Percentiles rank a stretch among this genome's conserved stretches.
These are phyloP conservation scores for Neotoxoptera formosana DNA, from an alignment of 1,140 invertebrate species.

Conservation along the genomic window DNA sequence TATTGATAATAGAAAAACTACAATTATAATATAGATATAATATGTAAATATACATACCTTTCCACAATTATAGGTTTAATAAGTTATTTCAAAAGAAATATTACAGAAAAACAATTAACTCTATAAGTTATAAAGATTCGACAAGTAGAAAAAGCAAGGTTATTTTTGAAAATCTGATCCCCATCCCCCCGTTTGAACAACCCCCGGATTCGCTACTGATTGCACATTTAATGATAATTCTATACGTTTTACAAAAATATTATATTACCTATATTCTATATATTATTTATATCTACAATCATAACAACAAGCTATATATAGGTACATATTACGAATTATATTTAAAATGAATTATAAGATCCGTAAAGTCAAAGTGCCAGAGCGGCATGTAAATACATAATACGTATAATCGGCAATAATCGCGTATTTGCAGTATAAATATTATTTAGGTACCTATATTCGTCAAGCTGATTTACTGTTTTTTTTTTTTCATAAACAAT, in stretches of 20 bases:
- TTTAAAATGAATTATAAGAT: neutral
- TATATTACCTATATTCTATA: neutral
- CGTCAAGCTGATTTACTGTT: neutral
- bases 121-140: too few relatives aligned
- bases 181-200: neutral
- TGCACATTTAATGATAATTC: too few relatives aligned
- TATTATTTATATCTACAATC: neutral
- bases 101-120: too few relatives aligned
- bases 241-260: too few relatives aligned
- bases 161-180: neutral
- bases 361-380: neutral
- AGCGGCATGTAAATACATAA: neutral
- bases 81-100: neutral
- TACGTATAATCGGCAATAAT: neutral
- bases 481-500: neutral
- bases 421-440: neutral
- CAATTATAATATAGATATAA: too few relatives aligned
- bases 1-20: too few relatives aligned
- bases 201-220: neutral
- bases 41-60: neutral
- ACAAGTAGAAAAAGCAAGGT: too few relatives aligned
- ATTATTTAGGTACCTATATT: neutral
- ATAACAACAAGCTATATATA: neutral
- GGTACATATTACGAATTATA: neutral
- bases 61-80: neutral